These are phyloP conservation scores for Melanogrammus aeglefinus DNA, from an alignment of 2,797 vertebrate species.

Conservation along the genomic window DNA sequence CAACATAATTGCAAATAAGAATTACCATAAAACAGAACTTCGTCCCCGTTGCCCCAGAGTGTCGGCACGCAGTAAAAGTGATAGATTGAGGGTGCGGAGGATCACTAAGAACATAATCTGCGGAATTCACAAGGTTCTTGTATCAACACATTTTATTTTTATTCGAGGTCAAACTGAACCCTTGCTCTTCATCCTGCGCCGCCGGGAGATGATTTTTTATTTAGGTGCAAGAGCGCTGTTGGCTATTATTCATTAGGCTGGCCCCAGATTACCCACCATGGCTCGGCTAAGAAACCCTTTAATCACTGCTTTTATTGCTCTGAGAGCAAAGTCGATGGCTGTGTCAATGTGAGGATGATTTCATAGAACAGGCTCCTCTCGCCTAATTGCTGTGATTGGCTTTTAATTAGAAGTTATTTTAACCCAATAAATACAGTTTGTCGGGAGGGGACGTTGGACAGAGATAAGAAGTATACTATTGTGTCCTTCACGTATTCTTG, in stretches of 20 bases:
- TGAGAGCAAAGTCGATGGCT: slow-evolving; percentile 49
- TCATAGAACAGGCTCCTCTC: slow-evolving; percentile 38
- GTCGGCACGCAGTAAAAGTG: slow-evolving; percentile 37
- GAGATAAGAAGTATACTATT: not conserved
- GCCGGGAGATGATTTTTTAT: not conserved
- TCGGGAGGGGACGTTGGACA: not conserved
- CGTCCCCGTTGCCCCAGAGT: slow-evolving; percentile 33
- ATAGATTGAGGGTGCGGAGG: slow-evolving; percentile 58
- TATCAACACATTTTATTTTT: slow-evolving; percentile 70
- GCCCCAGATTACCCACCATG: slow-evolving; percentile 57
- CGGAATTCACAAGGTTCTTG: slow-evolving; percentile 60
- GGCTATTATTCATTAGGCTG: slow-evolving; percentile 67
- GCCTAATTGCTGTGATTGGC: slow-evolving; percentile 47
- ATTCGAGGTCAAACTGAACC: slow-evolving; percentile 55
- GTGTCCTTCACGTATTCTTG: not conserved
- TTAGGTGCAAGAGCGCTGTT: slow-evolving; percentile 51
- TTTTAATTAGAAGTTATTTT: slow-evolving; percentile 30
- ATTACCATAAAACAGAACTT: slow-evolving; percentile 59
- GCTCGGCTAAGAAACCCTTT: slow-evolving; percentile 58
- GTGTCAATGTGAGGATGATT: slow-evolving; percentile 55
- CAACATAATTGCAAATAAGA: slow-evolving; percentile 59
- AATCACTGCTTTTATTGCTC: slow-evolving; percentile 54
- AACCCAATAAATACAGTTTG: slow-evolving; percentile 3
- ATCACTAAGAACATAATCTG: slow-evolving; percentile 59
- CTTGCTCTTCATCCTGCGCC: slow-evolving; percentile 59